Evolutionary conservation across 2,888 invertebrate species (phyloP).

Genomic region (Nomada fucata): DNA sequence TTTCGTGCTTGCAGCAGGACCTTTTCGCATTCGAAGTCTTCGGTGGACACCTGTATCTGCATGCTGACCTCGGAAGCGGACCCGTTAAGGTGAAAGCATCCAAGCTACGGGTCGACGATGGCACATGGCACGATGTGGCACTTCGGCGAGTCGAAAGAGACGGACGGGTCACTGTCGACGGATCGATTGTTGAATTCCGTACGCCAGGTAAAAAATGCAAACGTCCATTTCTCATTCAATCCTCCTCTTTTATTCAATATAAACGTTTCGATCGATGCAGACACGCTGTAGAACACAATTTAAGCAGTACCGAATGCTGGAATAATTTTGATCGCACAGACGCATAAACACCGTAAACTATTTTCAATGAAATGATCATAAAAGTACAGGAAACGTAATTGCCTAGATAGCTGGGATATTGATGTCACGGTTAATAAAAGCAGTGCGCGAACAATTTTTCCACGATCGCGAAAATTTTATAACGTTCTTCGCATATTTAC

Average conservation of each 20-base stretch:
- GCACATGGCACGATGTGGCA: slow-evolving; percentile 96
- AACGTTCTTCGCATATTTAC: slow-evolving; percentile 4
- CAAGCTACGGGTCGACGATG: slow-evolving; percentile 93
- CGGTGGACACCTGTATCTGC: slow-evolving; percentile 96
- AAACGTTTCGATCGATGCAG: too few relatives aligned
- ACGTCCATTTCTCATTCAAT: neutral
- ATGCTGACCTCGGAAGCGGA: slow-evolving; percentile 96
- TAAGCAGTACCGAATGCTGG: too few relatives aligned
- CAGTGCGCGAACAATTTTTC: too few relatives aligned
- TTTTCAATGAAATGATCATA: too few relatives aligned
- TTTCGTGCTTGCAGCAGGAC: slow-evolving; percentile 88
- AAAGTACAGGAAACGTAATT: too few relatives aligned
- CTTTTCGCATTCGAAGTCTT: slow-evolving; percentile 97
- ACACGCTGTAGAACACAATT: too few relatives aligned
- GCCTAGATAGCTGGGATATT: too few relatives aligned
- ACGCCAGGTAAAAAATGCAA: slow-evolving; percentile 88
- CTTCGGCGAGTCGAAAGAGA: slow-evolving; percentile 93
- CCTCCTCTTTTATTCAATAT: too few relatives aligned
- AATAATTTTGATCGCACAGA: too few relatives aligned
- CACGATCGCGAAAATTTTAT: too few relatives aligned
- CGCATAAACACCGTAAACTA: too few relatives aligned
- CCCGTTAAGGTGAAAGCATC: slow-evolving; percentile 94
- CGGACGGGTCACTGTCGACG: slow-evolving; percentile 95
- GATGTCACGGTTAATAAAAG: too few relatives aligned
- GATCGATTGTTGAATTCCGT: slow-evolving; percentile 94